phyloP scores from a whole-genome alignment of 2,797 vertebrate genomes.

The Capromys pilorides region DNA sequence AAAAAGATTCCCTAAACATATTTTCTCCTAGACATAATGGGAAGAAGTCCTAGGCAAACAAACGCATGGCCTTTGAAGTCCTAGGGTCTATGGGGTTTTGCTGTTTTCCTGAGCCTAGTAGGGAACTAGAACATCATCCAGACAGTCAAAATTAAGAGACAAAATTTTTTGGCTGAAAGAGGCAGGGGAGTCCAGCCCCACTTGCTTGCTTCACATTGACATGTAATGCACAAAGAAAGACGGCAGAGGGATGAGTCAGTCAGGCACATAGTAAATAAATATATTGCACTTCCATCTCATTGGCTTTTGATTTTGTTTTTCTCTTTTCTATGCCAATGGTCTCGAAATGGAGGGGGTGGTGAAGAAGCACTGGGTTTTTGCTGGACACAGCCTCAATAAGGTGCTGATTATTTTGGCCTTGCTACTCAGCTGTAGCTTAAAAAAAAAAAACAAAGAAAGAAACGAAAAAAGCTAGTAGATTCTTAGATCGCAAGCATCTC shows the following conservation, averaged over 20 bases:
- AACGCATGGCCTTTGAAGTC: constrained; percentile 12
- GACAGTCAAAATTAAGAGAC: constrained; percentile 45
- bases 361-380: not conserved
- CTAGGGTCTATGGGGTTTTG: not conserved
- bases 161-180: constrained; percentile 64
- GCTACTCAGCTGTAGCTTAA: constrained; percentile 27
- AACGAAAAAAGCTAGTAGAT: not conserved
- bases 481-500: constrained; percentile 46
- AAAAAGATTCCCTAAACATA: constrained; percentile 23
- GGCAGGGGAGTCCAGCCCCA: constrained; percentile 49
- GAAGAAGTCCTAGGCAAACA: constrained; percentile 44
- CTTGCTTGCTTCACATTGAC: constrained; percentile 39
- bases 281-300: constrained; percentile 62
- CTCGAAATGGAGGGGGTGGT: constrained; percentile 55
- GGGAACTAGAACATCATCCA: constrained; percentile 3
- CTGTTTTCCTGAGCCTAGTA: constrained; percentile 30
- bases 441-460: no score
- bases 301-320: constrained; percentile 52
- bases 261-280: constrained; percentile 77
- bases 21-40: not conserved
- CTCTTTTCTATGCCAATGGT: constrained; percentile 49
- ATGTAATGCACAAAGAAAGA: constrained; percentile 74
- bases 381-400: not conserved
- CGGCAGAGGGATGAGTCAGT: constrained; percentile 67
- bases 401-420: not conserved